Base-by-base conservation (phyloP, 2,888 invertebrate genomes). In the Mystacides longicornis region DNA sequence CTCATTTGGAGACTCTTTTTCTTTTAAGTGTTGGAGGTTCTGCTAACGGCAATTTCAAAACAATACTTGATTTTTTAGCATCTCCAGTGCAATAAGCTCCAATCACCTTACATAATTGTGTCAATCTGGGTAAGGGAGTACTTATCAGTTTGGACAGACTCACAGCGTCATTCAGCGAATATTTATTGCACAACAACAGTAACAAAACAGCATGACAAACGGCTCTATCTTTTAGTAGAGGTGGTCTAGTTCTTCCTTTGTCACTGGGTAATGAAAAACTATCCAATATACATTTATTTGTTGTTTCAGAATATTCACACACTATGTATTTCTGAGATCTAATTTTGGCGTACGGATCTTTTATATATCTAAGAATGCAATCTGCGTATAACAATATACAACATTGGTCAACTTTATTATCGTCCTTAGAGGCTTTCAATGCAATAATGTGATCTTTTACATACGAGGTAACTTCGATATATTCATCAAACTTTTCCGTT, bases 341-440 rank as follows among this genome's bases (percentile, higher is more conserved):
- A 2, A 55, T 50, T 5, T 45, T 55, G 23, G 55, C 59, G 49
- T 60, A 60, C 4, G 54, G 48, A 3, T 52, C 56, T 22, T 22
- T 52, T 19, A 60, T 43, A 55, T 60, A 60, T 49, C 49, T 51
- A 11, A 60, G 51, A 11, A 60, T 52, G 33, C 60, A 59, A 46
- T 60, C 58, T 18, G 57, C 56, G 51, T 60, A 60, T 1, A 60
- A 37, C 18, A 58, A 37, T 9, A 57, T 19, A 31, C 52, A 47
- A 31, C 59, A 60, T 9, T 31, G 16, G 18, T 47, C 20, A 19
- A 53, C 19, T 33, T 51, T 49, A 16, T 51, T 23, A 19, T 27
- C 23, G 2, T 31, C 23, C 5, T 20, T 18, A 21, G 54, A 37
- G 11, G 19, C n/a, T 22, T 27, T 57, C 31, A 54, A 43, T 20